A percentile compares a stretch with the other conserved stretches of the same genome.
Conservation (phyloP, 2,113 vertebrate species). For the Catharus minimus region DNA sequence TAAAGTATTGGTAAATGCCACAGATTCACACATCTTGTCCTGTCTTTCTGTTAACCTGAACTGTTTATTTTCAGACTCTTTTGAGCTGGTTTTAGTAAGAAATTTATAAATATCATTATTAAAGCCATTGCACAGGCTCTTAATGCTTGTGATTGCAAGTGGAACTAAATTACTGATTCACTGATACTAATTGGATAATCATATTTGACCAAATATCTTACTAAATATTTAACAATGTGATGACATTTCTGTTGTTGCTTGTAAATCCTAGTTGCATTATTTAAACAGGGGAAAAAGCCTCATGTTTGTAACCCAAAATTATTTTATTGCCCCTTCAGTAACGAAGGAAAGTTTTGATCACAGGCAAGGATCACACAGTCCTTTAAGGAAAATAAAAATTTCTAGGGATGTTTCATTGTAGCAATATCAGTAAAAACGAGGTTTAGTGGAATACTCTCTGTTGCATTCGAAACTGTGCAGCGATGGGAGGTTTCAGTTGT, state of each 20-base stretch:
- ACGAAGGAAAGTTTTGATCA: background rate
- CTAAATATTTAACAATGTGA: background rate
- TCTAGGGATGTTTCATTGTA: background rate
- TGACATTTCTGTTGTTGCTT: background rate
- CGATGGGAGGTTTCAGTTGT: background rate
- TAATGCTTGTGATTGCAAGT: background rate
- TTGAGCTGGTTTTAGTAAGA: background rate
- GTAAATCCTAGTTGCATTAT: background rate
- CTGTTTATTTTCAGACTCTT: background rate
- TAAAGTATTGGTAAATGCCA: background rate
- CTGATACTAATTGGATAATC: constrained; percentile 8
- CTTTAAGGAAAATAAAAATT: background rate
- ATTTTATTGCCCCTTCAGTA: background rate
- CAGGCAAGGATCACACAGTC: background rate
- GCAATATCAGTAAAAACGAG: background rate
- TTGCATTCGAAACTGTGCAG: background rate
- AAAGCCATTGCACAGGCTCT: background rate
- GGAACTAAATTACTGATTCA: background rate
- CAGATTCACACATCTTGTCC: background rate
- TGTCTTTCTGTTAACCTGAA: background rate
- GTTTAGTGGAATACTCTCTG: fast-evolving
- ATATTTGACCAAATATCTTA: background rate
- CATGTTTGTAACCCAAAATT: background rate
- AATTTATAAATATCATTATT: background rate
- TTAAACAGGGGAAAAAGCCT: background rate